Percentiles rank a stretch among this genome's conserved stretches.
phyloP scores from a whole-genome alignment of 2,113 vertebrate species.

The Zonotrichia leucophrys region DNA sequence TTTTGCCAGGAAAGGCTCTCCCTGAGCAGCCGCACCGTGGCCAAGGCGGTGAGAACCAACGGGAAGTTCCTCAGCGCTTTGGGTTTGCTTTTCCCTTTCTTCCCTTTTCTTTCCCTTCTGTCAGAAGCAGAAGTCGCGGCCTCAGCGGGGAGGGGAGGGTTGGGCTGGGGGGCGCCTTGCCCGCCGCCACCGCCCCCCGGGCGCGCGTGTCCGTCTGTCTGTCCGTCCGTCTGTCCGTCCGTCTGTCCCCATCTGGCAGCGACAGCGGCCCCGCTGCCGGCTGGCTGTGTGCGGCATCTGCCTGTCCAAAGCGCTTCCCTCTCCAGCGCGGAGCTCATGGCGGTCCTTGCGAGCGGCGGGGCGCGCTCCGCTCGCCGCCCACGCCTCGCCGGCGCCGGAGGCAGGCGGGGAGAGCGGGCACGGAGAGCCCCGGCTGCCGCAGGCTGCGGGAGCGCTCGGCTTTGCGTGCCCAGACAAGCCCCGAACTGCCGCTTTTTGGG shows the following conservation, averaged over 20 bases:
- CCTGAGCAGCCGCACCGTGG: accelerated
- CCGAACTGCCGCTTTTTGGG: background rate
- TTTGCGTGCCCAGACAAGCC: background rate
- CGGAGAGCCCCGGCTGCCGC: background rate
- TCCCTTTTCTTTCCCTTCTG: background rate
- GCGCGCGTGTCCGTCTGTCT: background rate
- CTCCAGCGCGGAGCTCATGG: slow-evolving; percentile 19
- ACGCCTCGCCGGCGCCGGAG: background rate
- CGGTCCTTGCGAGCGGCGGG: background rate
- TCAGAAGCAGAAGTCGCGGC: background rate
- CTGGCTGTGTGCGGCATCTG: background rate
- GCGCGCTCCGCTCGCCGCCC: background rate
- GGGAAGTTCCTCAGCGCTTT: background rate
- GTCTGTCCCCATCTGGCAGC: background rate
- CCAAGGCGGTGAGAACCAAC: background rate
- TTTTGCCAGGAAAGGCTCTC: background rate
- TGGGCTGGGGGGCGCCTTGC: background rate
- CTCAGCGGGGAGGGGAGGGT: background rate
- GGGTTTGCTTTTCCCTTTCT: background rate
- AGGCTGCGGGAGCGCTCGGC: background rate
- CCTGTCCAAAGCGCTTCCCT: background rate
- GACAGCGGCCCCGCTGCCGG: background rate
- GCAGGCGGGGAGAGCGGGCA: background rate
- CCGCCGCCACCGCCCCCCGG: background rate
- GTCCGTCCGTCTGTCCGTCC: background rate